Conservation (phyloP, 2,888 invertebrate genomes). For the Dryomyza anilis region DNA sequence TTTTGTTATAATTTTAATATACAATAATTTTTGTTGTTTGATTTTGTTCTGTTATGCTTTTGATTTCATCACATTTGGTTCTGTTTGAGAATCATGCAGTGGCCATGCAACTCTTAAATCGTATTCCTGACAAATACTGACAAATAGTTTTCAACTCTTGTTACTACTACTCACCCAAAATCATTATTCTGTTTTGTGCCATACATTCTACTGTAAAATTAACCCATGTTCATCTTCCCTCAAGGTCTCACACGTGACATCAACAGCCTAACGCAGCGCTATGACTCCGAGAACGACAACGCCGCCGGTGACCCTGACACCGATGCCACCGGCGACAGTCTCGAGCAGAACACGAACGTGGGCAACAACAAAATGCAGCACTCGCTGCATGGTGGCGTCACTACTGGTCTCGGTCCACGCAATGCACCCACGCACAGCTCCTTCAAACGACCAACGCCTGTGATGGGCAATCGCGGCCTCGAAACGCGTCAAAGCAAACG, state of each 20-base stretch:
- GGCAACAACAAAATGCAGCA: slow-evolving; percentile 61
- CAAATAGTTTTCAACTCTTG: slow-evolving; percentile 35
- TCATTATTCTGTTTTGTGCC: background rate
- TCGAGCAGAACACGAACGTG: slow-evolving; percentile 50
- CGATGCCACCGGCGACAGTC: slow-evolving; percentile 71
- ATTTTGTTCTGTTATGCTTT: slow-evolving; percentile 18
- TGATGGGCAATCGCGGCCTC: slow-evolving; percentile 67
- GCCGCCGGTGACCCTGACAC: slow-evolving; percentile 72
- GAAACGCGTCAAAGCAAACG: slow-evolving; percentile 70
- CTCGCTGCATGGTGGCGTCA: slow-evolving; percentile 59
- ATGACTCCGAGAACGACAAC: slow-evolving; percentile 62
- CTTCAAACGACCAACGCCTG: slow-evolving; percentile 66
- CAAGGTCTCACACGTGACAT: slow-evolving; percentile 60
- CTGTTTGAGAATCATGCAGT: background rate
- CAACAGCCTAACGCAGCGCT: slow-evolving; percentile 59
- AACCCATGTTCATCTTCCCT: background rate
- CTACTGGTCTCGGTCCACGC: slow-evolving; percentile 50
- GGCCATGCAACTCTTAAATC: background rate
- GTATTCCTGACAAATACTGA: slow-evolving; percentile 42
- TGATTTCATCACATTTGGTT: background rate
- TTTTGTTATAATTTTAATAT: too few relatives aligned
- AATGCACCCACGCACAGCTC: slow-evolving; percentile 61
- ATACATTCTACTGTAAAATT: too few relatives aligned
- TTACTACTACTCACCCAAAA: background rate
- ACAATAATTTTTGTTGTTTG: too few relatives aligned